phyloP scores from a whole-genome alignment of 2,113 vertebrate species.

The Istiophorus platypterus region DNA sequence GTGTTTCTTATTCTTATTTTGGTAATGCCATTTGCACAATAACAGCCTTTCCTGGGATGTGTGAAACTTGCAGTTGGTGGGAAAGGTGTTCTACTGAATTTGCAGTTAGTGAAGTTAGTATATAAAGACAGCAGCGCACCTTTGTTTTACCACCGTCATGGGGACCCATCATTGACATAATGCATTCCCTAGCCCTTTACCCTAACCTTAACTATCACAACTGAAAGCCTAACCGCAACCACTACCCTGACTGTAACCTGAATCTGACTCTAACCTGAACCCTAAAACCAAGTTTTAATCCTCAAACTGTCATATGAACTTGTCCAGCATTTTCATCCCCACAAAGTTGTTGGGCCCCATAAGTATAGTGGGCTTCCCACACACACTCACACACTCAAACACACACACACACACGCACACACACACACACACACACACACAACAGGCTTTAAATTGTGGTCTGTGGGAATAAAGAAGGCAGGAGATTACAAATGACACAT shows the following conservation, averaged over 20 bases:
- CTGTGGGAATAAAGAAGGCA: slow-evolving; percentile 23
- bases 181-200: too few species aligned
- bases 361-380: too few species aligned
- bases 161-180: too few species aligned
- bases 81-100: slow-evolving; percentile 5
- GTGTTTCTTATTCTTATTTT: not conserved
- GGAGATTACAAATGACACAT: slow-evolving; percentile 50
- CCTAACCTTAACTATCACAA: too few species aligned
- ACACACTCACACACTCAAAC: too few species aligned
- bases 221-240: too few species aligned
- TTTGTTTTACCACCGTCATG: too few species aligned
- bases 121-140: not conserved
- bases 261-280: too few species aligned
- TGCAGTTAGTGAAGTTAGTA: not conserved
- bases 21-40: not conserved
- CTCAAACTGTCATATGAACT: not conserved
- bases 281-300: too few species aligned
- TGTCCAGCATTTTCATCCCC: not conserved
- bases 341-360: not conserved
- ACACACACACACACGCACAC: not conserved
- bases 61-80: slow-evolving; percentile 25
- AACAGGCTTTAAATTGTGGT: slow-evolving; percentile 13
- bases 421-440: not conserved
- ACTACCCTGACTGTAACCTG: too few species aligned
- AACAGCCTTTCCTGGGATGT: slow-evolving; percentile 2